Percentiles rank a stretch among this genome's conserved stretches.
Conservation (phyloP, 2,888 invertebrate genomes). For the Homarus gammarus region DNA sequence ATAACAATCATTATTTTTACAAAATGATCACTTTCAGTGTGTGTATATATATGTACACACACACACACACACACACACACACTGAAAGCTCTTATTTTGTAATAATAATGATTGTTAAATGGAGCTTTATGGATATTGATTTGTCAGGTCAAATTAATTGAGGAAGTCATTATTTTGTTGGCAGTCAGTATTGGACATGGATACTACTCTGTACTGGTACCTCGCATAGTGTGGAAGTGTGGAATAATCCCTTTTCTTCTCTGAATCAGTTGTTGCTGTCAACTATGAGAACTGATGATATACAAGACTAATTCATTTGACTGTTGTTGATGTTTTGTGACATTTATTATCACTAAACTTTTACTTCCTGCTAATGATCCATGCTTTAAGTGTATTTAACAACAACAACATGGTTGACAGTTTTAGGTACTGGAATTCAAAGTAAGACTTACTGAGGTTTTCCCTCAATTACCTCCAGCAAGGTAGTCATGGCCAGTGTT, state of each 20-base stretch:
- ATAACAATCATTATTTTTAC: not conserved
- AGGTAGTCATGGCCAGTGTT: not conserved
- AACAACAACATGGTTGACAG: not conserved
- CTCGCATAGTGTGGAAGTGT: conserved; percentile 9
- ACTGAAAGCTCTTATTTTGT: not conserved
- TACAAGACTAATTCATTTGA: not conserved
- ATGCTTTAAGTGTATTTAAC: conserved; percentile 1
- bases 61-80: not conserved
- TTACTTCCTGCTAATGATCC: not conserved
- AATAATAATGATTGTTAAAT: not conserved
- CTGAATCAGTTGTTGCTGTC: not conserved
- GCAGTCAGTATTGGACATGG: conserved; percentile 45
- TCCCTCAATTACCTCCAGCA: not conserved
- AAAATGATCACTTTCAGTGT: too few relatives aligned
- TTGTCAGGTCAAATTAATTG: not conserved
- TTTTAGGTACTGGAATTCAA: not conserved
- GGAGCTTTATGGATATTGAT: not conserved
- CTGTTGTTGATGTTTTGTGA: not conserved
- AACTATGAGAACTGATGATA: not conserved
- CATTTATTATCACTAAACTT: not conserved
- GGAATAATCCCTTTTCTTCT: conserved; percentile 19
- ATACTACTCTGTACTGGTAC: conserved; percentile 11
- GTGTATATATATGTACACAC: too few relatives aligned
- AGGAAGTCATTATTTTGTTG: not conserved
- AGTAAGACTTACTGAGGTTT: not conserved